Base-by-base conservation (phyloP, 2,888 invertebrate genomes). In the Rotaria macrura region DNA sequence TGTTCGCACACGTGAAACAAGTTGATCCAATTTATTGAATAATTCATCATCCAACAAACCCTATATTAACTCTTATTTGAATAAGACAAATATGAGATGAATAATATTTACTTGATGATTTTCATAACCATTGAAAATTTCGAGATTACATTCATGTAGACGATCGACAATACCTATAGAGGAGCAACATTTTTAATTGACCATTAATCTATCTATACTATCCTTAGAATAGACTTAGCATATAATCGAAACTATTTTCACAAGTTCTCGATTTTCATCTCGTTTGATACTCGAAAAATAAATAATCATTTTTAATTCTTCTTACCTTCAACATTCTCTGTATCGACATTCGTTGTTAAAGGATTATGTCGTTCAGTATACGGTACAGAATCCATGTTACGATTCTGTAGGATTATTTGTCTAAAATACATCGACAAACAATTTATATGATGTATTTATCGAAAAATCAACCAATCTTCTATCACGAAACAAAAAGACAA, bases 261-360 rank as follows among this genome's bases (percentile, higher is more conserved):
- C 7, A 52, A 20, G 23, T 52, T 17, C 23, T 52, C 52, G 23
- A 52, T 23, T 52, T 6, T 23, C 10, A 52, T 2, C 20, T 52
- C 20, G 23, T 52, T 52, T 23, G 23, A 52, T 52, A 6, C 3
- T 23, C 52, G 23, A 20, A 52, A 23, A 49, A 49, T 17, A 49
- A 49, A 17, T 3, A 49, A 49, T 49, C 14, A 17, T 49, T 49
- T 49, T 49, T 17, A 49, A 49, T 29, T 34, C 23, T 25, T 2
- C 10, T 10, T 38, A 72, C 72, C 84, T 40, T 72, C 85, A 25
- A 25, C 6, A 12, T 52, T 43, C 17, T 43, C 65, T 34, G 84
- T n/a, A 83, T 85, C 85, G 74, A 85, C 84, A 74, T 85, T 72
- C 29, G 34, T 52, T 43, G 84, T 85, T 25, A 84, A 47, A 20